These are phyloP conservation scores for Scyliorhinus canicula DNA, from an alignment of 2,797 vertebrate species.

Conservation along the genomic window DNA sequence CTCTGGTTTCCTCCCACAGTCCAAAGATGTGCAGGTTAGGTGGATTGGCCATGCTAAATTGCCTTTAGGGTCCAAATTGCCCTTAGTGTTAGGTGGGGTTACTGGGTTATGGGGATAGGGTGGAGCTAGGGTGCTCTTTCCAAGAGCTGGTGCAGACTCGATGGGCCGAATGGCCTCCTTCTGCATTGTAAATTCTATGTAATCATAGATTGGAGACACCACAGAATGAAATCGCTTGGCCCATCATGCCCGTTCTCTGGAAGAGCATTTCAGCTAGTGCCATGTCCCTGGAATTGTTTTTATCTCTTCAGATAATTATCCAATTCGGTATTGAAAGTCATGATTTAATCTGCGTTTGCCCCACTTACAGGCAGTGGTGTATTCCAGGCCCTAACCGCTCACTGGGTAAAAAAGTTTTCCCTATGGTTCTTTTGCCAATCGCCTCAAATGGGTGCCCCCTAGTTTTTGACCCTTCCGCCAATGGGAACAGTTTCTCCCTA, in stretches of 20 bases:
- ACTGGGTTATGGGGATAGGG: no score
- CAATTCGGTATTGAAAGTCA: not conserved
- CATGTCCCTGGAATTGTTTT: not conserved
- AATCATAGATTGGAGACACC: not conserved
- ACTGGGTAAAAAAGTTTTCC: not conserved
- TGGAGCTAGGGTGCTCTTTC: no score
- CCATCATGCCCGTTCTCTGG: not conserved
- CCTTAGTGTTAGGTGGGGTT: no score
- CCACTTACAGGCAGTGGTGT: not conserved
- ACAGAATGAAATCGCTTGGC: not conserved
- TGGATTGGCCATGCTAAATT: no score
- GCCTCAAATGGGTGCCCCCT: not conserved
- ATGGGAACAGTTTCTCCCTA: not conserved
- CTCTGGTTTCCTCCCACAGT: no score
- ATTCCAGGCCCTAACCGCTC: not conserved
- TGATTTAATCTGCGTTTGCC: not conserved
- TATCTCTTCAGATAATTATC: slow-evolving; percentile 2
- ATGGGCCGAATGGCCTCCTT: no score
- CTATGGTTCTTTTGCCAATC: not conserved
- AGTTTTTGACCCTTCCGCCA: not conserved
- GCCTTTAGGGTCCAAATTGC: no score
- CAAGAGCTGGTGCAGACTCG: no score
- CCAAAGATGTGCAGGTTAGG: no score
- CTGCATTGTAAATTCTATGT: no score
- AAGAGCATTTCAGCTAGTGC: not conserved